These are phyloP conservation scores for Gymnoscopelus microlampas DNA, from an alignment of 2,797 vertebrate species.

Conservation along the genomic window DNA sequence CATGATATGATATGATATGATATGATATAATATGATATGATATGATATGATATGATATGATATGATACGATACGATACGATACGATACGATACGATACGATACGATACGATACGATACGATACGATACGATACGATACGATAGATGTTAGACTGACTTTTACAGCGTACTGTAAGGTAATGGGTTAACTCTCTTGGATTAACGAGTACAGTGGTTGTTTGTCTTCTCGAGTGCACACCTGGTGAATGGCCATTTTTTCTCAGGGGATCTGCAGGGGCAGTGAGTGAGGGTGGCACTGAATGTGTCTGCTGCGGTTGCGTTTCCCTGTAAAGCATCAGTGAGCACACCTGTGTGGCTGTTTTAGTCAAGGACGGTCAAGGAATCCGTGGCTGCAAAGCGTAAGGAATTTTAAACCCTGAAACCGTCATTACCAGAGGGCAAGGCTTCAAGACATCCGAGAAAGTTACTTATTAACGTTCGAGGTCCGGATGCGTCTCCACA, in stretches of 20 bases:
- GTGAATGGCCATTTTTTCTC: neutral
- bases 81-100: no score
- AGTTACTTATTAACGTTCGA: slow-evolving; percentile 65
- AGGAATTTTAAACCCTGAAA: slow-evolving; percentile 40
- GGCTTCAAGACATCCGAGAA: slow-evolving; percentile 43
- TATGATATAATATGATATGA: neutral
- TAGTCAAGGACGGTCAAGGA: slow-evolving; percentile 14
- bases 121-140: no score
- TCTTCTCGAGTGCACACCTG: slow-evolving; percentile 6
- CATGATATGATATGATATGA: neutral
- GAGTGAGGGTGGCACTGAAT: no score
- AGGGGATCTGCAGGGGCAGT: neutral
- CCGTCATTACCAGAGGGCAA: slow-evolving; percentile 31
- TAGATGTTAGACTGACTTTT: neutral
- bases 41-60: neutral
- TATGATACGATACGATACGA: neutral
- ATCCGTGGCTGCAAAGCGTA: slow-evolving; percentile 12
- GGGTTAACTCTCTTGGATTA: neutral
- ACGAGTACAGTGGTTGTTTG: neutral
- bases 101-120: no score
- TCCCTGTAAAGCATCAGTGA: slow-evolving; percentile 10
- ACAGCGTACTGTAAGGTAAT: neutral
- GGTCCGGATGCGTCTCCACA: slow-evolving; percentile 36
- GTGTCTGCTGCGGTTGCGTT: neutral
- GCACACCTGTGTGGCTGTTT: slow-evolving; percentile 19